phyloP scores from a whole-genome alignment of 2,888 invertebrate species.

The Sphaeridia pumilis region DNA sequence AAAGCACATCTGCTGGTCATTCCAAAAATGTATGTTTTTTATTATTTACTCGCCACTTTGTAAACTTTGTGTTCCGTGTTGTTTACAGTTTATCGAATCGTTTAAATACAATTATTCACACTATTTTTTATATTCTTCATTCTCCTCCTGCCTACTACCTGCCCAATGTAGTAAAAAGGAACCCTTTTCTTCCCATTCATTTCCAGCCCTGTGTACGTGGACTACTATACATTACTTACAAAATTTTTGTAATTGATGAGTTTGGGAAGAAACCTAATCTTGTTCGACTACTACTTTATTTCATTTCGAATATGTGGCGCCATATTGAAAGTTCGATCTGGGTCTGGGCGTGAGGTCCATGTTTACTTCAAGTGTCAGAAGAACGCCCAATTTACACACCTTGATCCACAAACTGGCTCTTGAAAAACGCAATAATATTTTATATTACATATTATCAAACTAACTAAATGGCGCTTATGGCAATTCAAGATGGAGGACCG shows the following conservation, averaged over 20 bases:
- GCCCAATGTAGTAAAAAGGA: not conserved
- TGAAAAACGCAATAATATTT: not conserved
- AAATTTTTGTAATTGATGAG: too few species aligned
- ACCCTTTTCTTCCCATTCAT: too few species aligned
- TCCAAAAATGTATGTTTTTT: too few species aligned
- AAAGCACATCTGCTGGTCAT: too few species aligned
- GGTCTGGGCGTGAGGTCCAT: not conserved
- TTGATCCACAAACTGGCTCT: not conserved
- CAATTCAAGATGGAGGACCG: not conserved
- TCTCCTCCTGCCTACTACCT: too few species aligned
- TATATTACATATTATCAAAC: not conserved
- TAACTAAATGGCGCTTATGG: not conserved
- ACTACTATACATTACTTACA: too few species aligned
- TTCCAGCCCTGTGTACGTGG: too few species aligned
- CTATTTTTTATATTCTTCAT: not conserved
- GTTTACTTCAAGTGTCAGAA: not conserved
- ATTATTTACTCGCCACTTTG: too few species aligned
- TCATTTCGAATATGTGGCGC: not conserved
- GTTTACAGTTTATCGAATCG: not conserved
- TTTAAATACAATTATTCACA: not conserved
- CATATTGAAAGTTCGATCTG: not conserved
- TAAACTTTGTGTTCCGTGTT: not conserved
- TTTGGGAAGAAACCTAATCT: not conserved
- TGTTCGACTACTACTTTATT: not conserved
- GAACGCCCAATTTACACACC: conserved; percentile 1